These are phyloP conservation scores for Gymnorhina tibicen DNA, from an alignment of 2,113 vertebrate species.

Conservation along the genomic window DNA sequence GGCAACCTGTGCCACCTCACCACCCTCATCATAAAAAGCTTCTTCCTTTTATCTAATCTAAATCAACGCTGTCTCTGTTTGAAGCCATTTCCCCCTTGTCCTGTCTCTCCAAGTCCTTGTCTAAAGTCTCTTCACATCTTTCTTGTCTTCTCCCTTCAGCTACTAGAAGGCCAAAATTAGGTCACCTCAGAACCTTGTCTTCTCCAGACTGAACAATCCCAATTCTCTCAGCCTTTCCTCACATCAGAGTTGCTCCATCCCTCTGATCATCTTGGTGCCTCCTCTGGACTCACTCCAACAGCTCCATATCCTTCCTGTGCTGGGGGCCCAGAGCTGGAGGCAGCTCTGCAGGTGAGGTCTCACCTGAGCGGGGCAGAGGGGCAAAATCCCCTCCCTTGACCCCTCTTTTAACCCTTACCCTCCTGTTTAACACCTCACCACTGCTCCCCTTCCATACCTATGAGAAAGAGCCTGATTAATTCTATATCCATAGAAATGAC, in stretches of 20 bases:
- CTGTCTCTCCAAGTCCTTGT: not conserved
- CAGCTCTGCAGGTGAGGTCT: not conserved
- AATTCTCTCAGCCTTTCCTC: not conserved
- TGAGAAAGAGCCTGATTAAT: not conserved
- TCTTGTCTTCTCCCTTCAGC: not conserved
- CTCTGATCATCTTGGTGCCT: not conserved
- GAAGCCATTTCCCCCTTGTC: not conserved
- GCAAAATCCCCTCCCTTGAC: not conserved
- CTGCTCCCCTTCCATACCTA: not conserved
- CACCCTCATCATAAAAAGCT: not conserved
- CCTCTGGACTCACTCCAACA: not conserved
- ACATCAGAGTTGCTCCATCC: not conserved
- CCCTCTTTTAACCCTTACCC: not conserved
- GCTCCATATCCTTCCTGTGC: too few relatives aligned
- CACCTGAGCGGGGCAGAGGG: not conserved
- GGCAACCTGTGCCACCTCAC: not conserved
- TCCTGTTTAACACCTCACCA: not conserved
- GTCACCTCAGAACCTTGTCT: not conserved
- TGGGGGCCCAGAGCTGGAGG: not conserved
- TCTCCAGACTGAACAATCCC: not conserved
- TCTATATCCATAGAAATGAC: not conserved
- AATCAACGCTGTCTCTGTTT: not conserved
- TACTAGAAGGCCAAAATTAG: not conserved
- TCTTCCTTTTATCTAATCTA: not conserved
- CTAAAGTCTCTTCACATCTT: not conserved